These are phyloP conservation scores for Phyto melanocephala DNA, from an alignment of 2,888 invertebrate genomes.

Conservation along the genomic window DNA sequence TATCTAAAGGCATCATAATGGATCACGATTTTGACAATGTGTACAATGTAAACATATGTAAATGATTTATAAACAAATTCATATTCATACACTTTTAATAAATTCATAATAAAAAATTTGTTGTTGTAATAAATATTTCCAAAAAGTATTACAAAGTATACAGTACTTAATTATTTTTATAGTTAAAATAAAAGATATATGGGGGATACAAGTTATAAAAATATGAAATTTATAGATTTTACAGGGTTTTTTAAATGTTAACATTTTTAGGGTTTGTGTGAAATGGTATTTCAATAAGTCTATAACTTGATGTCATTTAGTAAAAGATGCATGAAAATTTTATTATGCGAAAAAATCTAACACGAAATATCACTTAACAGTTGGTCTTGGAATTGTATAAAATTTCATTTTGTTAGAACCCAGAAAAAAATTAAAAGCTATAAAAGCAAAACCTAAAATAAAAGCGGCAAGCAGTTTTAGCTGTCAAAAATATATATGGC, in stretches of 20 bases:
- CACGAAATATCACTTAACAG: too few species aligned
- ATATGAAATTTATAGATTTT: slow-evolving; percentile 10
- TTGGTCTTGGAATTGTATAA: too few species aligned
- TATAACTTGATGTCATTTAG: background rate
- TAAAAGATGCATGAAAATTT: too few species aligned
- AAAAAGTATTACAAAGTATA: background rate
- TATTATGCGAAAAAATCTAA: too few species aligned
- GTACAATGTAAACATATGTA: slow-evolving; percentile 31
- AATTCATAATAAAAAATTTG: slow-evolving; percentile 49
- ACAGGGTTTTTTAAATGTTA: slow-evolving; percentile 32
- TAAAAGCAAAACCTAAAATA: too few species aligned
- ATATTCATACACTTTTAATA: slow-evolving; percentile 38
- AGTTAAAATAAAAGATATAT: slow-evolving; percentile 51
- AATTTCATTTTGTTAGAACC: too few species aligned
- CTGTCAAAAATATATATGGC: too few species aligned
- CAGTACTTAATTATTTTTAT: slow-evolving; percentile 54
- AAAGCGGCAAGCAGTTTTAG: too few species aligned
- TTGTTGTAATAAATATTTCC: background rate
- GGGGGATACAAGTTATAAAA: background rate
- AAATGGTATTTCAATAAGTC: background rate
- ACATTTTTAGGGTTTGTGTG: slow-evolving; percentile 34
- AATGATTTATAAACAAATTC: slow-evolving; percentile 37
- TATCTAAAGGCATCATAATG: slow-evolving; percentile 60
- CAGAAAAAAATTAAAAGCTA: too few species aligned
- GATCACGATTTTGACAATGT: slow-evolving; percentile 59